These are phyloP conservation scores for Caenorhabditis sp. DNA, from an alignment of 2,888 invertebrate genomes.

Conservation along the genomic window DNA sequence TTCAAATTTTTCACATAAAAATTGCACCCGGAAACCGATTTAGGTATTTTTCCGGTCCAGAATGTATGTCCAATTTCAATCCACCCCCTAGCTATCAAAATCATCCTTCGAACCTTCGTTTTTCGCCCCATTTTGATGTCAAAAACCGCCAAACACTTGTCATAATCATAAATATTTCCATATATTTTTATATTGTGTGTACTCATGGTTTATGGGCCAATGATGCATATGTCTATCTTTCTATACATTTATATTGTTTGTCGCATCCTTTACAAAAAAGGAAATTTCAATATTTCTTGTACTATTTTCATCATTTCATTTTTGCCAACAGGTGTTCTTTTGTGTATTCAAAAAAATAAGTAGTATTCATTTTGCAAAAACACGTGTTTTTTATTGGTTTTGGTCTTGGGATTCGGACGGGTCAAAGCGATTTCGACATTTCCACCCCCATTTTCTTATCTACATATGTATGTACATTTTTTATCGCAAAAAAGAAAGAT, in stretches of 20 bases:
- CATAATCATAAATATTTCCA: neutral
- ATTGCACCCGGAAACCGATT: too few relatives aligned
- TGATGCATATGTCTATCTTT: neutral
- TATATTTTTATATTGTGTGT: neutral
- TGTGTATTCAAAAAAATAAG: neutral
- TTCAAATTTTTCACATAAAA: too few relatives aligned
- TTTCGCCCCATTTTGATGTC: too few relatives aligned
- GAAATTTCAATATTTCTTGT: too few relatives aligned
- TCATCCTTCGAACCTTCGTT: too few relatives aligned
- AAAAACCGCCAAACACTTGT: too few relatives aligned
- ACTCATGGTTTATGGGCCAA: neutral
- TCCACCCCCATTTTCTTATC: neutral
- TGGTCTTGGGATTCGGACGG: too few relatives aligned
- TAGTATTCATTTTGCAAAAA: neutral
- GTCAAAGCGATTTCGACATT: neutral
- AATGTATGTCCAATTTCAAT: too few relatives aligned
- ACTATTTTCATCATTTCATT: too few relatives aligned
- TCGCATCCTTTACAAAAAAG: neutral
- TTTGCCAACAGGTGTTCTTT: neutral
- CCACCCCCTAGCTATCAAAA: too few relatives aligned
- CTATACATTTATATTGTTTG: neutral
- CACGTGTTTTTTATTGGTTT: neutral
- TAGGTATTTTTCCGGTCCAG: too few relatives aligned
- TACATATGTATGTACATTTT: neutral
- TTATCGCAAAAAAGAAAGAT: too few relatives aligned